Conservation (phyloP, 2,797 vertebrate species). For the Neosilurus hyrtlii region DNA sequence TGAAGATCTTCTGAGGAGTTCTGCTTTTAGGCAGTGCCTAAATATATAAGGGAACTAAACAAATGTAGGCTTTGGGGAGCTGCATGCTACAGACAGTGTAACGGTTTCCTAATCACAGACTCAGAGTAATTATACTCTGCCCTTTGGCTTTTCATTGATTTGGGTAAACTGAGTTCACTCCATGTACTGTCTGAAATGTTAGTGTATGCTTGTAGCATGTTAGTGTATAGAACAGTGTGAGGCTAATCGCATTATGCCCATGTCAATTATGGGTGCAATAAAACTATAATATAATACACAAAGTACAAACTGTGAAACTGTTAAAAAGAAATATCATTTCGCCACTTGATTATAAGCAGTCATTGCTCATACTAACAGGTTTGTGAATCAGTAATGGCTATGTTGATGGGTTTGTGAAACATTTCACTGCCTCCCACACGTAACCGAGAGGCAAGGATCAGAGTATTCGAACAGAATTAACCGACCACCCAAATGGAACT, state of each 20-base stretch:
- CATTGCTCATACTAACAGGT: conserved; percentile 47
- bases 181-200: conserved; percentile 61
- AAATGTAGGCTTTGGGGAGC: conserved; percentile 13
- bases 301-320: neutral
- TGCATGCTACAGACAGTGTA: conserved; percentile 32
- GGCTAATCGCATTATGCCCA: conserved; percentile 59
- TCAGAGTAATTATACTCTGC: conserved; percentile 48
- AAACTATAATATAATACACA: conserved; percentile 8
- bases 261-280: conserved; percentile 35
- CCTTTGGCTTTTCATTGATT: conserved; percentile 60
- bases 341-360: neutral
- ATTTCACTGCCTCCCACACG: conserved; percentile 13
- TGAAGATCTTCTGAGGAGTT: too few species aligned
- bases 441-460: conserved; percentile 9
- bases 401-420: conserved; percentile 26
- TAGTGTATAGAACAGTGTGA: conserved; percentile 55
- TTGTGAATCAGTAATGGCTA: conserved; percentile 32
- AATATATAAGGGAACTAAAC: neutral
- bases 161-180: conserved; percentile 56
- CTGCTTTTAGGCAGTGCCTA: too few species aligned
- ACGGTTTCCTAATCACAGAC: conserved; percentile 32
- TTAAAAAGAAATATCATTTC: conserved; percentile 8
- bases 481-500: conserved; percentile 10
- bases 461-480: conserved; percentile 23
- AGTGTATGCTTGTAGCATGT: conserved; percentile 67